Conservation (phyloP, 2,797 vertebrate genomes). For the Xiphorhynchus erythropygius region DNA sequence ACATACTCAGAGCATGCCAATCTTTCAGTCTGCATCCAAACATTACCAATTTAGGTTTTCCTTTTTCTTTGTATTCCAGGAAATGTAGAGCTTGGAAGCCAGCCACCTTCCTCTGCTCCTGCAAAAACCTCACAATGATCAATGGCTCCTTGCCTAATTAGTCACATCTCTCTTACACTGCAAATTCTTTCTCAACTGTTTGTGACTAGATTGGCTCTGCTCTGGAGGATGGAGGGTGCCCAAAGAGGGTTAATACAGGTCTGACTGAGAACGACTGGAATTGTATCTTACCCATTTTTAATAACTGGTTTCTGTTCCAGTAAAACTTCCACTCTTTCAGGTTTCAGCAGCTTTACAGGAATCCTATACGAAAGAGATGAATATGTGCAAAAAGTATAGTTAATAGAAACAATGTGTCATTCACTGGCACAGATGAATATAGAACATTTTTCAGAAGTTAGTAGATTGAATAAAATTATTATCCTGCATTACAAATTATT, state of each 20-base stretch:
- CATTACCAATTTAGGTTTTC: neutral
- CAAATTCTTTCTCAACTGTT: conserved; percentile 22
- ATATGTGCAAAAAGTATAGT: conserved; percentile 9
- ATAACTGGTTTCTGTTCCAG: neutral
- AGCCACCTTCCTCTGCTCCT: conserved; percentile 46
- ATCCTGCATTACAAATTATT: conserved; percentile 12
- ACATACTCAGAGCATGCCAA: neutral
- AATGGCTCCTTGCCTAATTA: conserved; percentile 61
- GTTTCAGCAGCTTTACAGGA: neutral
- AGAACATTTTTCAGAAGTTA: conserved; percentile 36
- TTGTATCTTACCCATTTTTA: neutral
- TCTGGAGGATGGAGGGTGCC: neutral
- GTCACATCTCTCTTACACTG: conserved; percentile 9
- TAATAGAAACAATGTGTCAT: conserved; percentile 30
- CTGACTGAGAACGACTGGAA: neutral
- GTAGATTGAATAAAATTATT: conserved; percentile 40
- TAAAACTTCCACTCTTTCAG: neutral
- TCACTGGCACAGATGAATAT: neutral
- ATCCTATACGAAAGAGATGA: neutral
- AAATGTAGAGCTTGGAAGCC: conserved; percentile 42
- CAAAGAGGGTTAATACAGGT: neutral
- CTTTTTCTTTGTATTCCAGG: conserved; percentile 40
- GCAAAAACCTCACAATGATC: conserved; percentile 25
- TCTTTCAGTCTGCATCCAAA: conserved; percentile 15
- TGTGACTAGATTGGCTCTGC: conserved; percentile 10